Conservation (phyloP, 2,797 vertebrate species). For the Petrocephalus schoutedeni region DNA sequence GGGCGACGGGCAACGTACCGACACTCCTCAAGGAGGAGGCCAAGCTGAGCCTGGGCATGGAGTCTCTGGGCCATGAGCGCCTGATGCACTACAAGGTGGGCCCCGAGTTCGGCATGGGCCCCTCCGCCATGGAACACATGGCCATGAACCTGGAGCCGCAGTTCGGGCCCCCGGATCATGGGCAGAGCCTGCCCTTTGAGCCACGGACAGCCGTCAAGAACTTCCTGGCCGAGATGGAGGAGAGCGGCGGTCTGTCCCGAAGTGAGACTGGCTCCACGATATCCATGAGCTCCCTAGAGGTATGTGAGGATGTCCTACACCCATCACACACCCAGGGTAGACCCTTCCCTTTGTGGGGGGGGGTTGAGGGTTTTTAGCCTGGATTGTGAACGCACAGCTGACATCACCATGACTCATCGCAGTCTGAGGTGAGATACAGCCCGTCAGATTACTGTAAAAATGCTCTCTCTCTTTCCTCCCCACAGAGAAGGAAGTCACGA, state of each 20-base stretch:
- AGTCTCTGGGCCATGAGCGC: conserved; percentile 89
- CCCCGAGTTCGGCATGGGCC: conserved; percentile 86
- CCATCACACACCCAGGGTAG: background rate
- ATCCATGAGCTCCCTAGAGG: conserved; percentile 99
- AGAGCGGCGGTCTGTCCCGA: conserved; percentile 81
- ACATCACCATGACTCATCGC: background rate
- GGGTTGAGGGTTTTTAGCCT: background rate
- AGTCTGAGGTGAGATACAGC: background rate
- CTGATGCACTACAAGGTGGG: conserved; percentile 96
- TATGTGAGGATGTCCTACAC: conserved; percentile 52
- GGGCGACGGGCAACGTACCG: conserved; percentile 73
- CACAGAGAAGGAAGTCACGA: conserved; percentile 98
- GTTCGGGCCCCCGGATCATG: conserved; percentile 80
- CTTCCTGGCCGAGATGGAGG: conserved; percentile 98
- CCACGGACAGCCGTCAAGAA: conserved; percentile 97
- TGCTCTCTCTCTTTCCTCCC: conserved; percentile 49
- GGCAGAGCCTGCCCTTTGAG: conserved; percentile 93
- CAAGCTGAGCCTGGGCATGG: conserved; percentile 92
- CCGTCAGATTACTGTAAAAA: background rate
- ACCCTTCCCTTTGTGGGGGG: background rate
- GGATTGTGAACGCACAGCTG: background rate
- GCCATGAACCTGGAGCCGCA: conserved; percentile 89
- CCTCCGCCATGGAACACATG: conserved; percentile 91
- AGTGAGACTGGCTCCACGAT: conserved; percentile 97
- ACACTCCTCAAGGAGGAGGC: conserved; percentile 87